Evolutionary conservation across 2,888 invertebrate species (phyloP), one percentile per base, ranked within the genome.

Genomic region (Caenorhabditis zanzibari): DNA sequence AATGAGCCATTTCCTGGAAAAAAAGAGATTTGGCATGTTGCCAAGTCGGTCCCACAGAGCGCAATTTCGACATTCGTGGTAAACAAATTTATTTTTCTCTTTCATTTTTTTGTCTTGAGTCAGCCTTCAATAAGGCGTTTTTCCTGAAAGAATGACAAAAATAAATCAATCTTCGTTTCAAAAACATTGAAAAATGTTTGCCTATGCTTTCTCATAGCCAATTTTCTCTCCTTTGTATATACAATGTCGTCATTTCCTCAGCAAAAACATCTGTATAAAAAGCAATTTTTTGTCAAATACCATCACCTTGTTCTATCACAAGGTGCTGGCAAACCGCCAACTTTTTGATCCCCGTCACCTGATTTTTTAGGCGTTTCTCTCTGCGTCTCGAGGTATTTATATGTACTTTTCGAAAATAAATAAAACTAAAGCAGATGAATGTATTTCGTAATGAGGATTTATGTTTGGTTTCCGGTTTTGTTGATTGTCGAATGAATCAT

Each of bases 321-420:
- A 68, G 68, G 52, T 35, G 35, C n/a, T 74, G 74, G 74, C 63
- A 56, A 19, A 61, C n/a, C 19, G 74, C 74, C 74, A 74, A 74
- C 63, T 26, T 68, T 68, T 68, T 54, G 54, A 54, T 68, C 68
- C 47, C 35, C 52, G 68, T 68, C 74, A 74, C 63, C 74, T 74
- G 74, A 64, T 74, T 63, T 28, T 16, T 24, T 26, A 22, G 22
- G 7, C 1, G 28, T 54, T n/a, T 52, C 22, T 61, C 38, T 52
- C 73, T 61, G 61, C 61, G 73, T 63, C 52, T 73, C 72, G 1
- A 22, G 32, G 35, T 52, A 66, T 66, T 66, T 66, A 32, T 35
- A 49, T 66, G 66, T 14, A 66, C 68, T 68, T 41, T 63, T 28
- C 44, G 16, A 54, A 38, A 54, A 68, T 66, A 66, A 66, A 66